Evolutionary conservation across 2,797 vertebrate genomes (phyloP).

Genomic region (Phoxinus dragarum): DNA sequence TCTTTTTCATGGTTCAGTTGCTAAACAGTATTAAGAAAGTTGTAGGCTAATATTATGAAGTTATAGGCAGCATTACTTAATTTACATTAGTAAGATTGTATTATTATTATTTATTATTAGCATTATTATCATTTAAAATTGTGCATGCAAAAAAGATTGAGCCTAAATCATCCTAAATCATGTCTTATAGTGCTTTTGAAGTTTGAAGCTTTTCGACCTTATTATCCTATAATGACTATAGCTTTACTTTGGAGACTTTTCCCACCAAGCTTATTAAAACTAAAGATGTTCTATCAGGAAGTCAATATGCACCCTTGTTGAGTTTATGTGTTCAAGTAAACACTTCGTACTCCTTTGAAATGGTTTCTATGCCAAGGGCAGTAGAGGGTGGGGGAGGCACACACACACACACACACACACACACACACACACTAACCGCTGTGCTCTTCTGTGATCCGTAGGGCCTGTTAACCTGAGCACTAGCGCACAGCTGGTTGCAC

Average conservation of each 20-base stretch:
- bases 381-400: background rate
- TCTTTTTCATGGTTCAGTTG: background rate
- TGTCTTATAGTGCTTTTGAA: background rate
- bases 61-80: background rate
- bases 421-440: slow-evolving; percentile 31
- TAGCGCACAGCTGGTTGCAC: slow-evolving; percentile 92
- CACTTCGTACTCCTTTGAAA: slow-evolving; percentile 49
- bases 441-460: slow-evolving; percentile 70
- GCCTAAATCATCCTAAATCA: background rate
- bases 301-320: slow-evolving; percentile 45
- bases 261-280: slow-evolving; percentile 18
- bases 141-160: background rate
- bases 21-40: background rate
- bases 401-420: background rate
- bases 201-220: background rate
- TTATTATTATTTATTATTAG: background rate
- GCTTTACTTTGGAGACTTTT: background rate
- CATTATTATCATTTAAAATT: background rate
- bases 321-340: slow-evolving; percentile 61
- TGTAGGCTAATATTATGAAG: background rate
- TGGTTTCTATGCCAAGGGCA: slow-evolving; percentile 11
- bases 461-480: slow-evolving; percentile 93
- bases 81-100: background rate
- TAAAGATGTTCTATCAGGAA: slow-evolving; percentile 29
- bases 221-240: background rate